A percentile compares a stretch with the other conserved stretches of the same genome.
phyloP scores from a whole-genome alignment of 2,888 invertebrate genomes.

The Globia sparganii region DNA sequence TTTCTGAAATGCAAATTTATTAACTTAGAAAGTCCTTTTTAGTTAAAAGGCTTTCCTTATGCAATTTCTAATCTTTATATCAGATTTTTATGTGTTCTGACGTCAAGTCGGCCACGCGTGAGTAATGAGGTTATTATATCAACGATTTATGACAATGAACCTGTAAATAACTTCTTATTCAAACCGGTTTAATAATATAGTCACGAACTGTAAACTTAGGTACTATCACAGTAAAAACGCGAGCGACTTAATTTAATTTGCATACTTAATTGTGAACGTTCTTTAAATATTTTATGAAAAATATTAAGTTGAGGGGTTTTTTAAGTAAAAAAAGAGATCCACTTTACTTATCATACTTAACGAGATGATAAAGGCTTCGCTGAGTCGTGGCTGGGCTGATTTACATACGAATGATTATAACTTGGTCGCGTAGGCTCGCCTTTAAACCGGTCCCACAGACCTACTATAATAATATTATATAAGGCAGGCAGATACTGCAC shows the following conservation, averaged over 20 bases:
- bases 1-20: constrained; percentile 56
- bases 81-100: constrained; percentile 14
- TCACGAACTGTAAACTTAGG: constrained; percentile 48
- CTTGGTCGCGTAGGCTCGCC: constrained; percentile 77
- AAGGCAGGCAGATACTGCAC: constrained; percentile 14
- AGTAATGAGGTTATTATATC: constrained; percentile 42
- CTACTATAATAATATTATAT: constrained; percentile 42
- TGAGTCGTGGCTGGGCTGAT: constrained; percentile 83
- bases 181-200: constrained; percentile 27
- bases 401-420: constrained; percentile 89
- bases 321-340: constrained; percentile 75
- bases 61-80: constrained; percentile 30
- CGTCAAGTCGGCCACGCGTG: constrained; percentile 27
- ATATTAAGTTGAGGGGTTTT: constrained; percentile 64
- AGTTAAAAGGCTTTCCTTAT: constrained; percentile 20
- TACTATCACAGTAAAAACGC: constrained; percentile 27
- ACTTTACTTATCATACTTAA: constrained; percentile 81
- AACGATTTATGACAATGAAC: constrained; percentile 42
- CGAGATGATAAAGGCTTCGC: constrained; percentile 83
- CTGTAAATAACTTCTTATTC: constrained; percentile 23
- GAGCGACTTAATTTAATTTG: constrained; percentile 58
- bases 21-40: constrained; percentile 56
- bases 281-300: constrained; percentile 66
- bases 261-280: constrained; percentile 63
- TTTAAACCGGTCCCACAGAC: constrained; percentile 63